Conservation (phyloP, 2,113 vertebrate genomes). For the Sander vitreus region DNA sequence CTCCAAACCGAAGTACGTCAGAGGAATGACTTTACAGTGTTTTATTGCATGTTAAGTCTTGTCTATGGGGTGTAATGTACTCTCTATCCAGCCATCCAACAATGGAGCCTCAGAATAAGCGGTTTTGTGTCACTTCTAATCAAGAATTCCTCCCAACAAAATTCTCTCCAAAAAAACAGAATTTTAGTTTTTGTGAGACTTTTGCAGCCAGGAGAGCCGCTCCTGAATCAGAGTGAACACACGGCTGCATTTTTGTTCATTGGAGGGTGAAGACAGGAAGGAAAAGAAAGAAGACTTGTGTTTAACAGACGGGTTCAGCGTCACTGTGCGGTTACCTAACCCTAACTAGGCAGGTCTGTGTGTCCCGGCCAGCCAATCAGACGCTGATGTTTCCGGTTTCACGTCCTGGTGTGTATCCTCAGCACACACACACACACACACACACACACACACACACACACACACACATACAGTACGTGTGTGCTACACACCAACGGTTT, state of each 20-base stretch:
- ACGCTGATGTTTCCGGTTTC: constrained; percentile 30
- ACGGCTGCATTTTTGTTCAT: background rate
- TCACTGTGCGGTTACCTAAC: background rate
- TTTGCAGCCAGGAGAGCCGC: background rate
- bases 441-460: background rate
- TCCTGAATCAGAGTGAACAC: background rate
- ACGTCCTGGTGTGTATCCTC: background rate
- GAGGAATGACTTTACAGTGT: background rate
- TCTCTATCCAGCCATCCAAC: background rate
- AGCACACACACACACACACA: background rate
- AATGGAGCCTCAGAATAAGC: background rate
- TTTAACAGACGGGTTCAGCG: background rate
- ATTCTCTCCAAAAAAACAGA: too few relatives aligned
- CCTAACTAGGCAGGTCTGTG: background rate
- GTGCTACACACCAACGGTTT: background rate
- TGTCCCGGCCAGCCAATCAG: constrained; percentile 40
- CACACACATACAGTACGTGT: constrained; percentile 24
- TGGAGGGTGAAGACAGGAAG: constrained; percentile 17
- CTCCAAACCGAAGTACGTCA: background rate
- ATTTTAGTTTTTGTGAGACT: background rate
- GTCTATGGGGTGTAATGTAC: background rate
- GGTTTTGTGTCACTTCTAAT: background rate
- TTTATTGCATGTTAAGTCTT: background rate
- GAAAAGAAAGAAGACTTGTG: constrained; percentile 25
- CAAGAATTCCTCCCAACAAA: background rate